Evolutionary conservation across 2,797 vertebrate species (phyloP), one percentile per base, ranked within the genome.

Genomic region (Lepilemur septentrionalis): DNA sequence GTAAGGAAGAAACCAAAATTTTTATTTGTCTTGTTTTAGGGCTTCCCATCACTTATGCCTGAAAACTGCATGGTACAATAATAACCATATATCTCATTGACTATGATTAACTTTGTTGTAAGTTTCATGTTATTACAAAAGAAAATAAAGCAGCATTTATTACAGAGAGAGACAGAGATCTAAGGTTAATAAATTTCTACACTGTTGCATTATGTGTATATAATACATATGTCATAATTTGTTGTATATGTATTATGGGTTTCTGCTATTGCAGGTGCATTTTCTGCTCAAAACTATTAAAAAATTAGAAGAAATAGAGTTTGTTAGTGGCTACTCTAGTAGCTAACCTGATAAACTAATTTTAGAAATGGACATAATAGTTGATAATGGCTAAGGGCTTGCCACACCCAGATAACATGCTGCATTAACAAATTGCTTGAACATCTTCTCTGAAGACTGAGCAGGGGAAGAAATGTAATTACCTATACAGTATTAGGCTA

Each of bases 291-390:
- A 92, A 93, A 78, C 28, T 70, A 75, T 43, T 43, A 95, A 61
- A 78, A 35, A 12, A 28, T 32, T 50, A 76, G 38, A 50, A 46
- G 15, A 76, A 75, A 65, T 48, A 20, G 14, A 67, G 10, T 15
- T 48, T 48, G 1, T 72, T 23, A 11, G 22, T 73, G 35, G 28
- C 43, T 82, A 61, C 52, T 75, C 61, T 61, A 73, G 12, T 57
- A 46, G 63, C 41, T 89, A 73, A 93, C 86, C 46, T 69, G 83
- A 91, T 72, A 69, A 96, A 88, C n/a, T 75, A 63, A 93, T 73
- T 65, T 96, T 85, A 32, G 28, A 13, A 41, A 35, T 35, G 25
- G 15, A 32, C 65, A 17, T 69, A 93, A 84, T 92, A 89, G n/a
- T n/a, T 80, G 8, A 18, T 63, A 50, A 63, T 67, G 76, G 28